A percentile compares a stretch with the other conserved stretches of the same genome.
These are phyloP conservation scores for Panthera uncia DNA, from an alignment of 2,113 vertebrate genomes.

Conservation along the genomic window DNA sequence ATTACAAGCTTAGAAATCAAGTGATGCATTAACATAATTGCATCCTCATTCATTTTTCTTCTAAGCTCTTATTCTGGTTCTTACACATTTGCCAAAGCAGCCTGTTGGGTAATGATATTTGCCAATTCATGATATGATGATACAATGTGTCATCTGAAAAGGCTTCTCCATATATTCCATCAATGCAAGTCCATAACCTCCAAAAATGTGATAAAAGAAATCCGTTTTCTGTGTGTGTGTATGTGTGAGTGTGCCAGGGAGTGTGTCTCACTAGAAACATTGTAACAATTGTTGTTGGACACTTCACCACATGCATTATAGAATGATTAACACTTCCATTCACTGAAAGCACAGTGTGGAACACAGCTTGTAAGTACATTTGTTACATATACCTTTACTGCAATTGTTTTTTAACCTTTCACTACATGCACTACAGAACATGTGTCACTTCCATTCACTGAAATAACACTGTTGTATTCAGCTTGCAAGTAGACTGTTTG, in stretches of 20 bases:
- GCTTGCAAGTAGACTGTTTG: not conserved
- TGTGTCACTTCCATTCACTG: not conserved
- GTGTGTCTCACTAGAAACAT: not conserved
- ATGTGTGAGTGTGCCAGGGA: not conserved
- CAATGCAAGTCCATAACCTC: not conserved
- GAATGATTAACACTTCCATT: not conserved
- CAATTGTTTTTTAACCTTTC: not conserved
- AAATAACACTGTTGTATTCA: not conserved
- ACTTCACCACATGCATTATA: not conserved
- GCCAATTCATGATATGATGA: not conserved
- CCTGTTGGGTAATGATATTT: not conserved
- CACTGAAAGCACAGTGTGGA: not conserved
- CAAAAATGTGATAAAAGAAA: not conserved
- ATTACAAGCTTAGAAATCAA: not conserved
- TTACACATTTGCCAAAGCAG: not conserved
- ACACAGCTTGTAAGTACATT: not conserved
- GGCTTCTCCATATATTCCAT: not conserved
- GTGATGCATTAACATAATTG: not conserved
- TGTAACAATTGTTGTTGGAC: not conserved
- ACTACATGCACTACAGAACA: not conserved
- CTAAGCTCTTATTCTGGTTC: not conserved
- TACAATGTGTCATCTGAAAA: not conserved
- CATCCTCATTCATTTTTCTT: not conserved
- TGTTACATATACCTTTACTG: not conserved
- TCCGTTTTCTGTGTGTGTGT: too few species aligned